These are phyloP conservation scores for Cydia fagiglandana DNA, from an alignment of 1,140 invertebrate genomes.

Conservation along the genomic window DNA sequence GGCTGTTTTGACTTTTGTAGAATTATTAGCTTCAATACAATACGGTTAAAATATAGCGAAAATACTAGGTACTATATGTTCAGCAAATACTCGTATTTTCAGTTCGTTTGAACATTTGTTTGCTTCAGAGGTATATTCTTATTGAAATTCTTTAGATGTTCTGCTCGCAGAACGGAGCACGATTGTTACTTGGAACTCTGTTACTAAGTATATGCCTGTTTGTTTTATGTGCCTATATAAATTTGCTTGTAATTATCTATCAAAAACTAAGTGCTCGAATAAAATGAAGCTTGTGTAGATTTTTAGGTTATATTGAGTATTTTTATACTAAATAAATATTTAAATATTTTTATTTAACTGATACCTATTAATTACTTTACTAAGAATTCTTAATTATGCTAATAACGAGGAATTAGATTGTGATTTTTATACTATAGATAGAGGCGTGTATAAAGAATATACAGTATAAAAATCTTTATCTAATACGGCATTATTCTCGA, in stretches of 20 bases:
- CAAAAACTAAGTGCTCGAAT: background rate
- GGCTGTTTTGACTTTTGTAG: background rate
- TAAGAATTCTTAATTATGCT: no score
- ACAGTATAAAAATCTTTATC: no score
- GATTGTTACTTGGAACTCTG: slow-evolving; percentile 9
- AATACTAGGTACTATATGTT: background rate
- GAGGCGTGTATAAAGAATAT: no score
- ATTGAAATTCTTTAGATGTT: slow-evolving; percentile 28
- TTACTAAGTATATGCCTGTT: background rate
- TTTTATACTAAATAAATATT: no score
- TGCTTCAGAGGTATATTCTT: slow-evolving; percentile 23
- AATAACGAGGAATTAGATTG: no score
- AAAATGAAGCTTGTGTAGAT: no score
- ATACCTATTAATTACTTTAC: no score
- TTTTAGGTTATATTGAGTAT: no score
- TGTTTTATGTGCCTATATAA: background rate
- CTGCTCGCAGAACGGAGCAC: background rate
- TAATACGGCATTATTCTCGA: no score
- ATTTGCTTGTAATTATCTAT: background rate
- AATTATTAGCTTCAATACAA: background rate
- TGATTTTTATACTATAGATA: no score
- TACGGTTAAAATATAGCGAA: slow-evolving; percentile 7
- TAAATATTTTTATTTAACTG: no score
- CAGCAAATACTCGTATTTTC: slow-evolving; percentile 19
- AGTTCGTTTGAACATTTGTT: slow-evolving; percentile 29